Percentiles rank a stretch among this genome's conserved stretches.
Conservation (phyloP, 1,140 invertebrate species). For the Augochlora pura region DNA sequence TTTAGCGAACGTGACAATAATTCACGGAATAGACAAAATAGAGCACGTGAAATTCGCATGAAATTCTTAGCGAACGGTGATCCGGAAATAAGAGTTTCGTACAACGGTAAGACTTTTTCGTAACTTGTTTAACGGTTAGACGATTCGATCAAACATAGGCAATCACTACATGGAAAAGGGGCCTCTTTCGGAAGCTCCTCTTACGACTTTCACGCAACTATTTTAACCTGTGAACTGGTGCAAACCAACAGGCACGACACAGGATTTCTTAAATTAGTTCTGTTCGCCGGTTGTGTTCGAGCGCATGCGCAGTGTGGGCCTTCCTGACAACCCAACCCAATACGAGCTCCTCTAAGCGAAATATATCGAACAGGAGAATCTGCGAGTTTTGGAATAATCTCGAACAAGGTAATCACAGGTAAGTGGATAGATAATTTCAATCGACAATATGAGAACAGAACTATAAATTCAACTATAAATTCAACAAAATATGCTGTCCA, state of each 20-base stretch:
- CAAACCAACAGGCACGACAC: slow-evolving; percentile 72
- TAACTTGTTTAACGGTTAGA: too few species aligned
- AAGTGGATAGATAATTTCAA: background rate
- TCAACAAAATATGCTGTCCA: too few species aligned
- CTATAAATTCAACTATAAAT: too few species aligned
- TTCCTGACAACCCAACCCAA: slow-evolving; percentile 31
- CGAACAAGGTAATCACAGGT: too few species aligned
- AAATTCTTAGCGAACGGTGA: background rate
- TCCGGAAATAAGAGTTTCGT: background rate
- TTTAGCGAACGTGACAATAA: background rate
- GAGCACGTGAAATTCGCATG: background rate
- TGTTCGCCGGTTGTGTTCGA: slow-evolving; percentile 64
- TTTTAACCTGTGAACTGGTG: slow-evolving; percentile 78
- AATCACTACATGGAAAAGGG: slow-evolving; percentile 26
- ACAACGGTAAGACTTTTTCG: too few species aligned
- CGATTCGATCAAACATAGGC: background rate
- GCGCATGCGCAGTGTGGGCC: slow-evolving; percentile 55
- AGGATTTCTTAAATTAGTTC: slow-evolving; percentile 79
- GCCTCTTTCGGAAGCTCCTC: slow-evolving; percentile 20
- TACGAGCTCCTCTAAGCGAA: background rate
- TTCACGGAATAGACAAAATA: background rate
- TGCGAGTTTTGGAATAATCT: background rate
- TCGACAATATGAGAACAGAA: background rate
- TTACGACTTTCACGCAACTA: slow-evolving; percentile 76
- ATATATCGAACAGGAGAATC: background rate